Conservation (phyloP, 2,113 vertebrate genomes). For the Oncorhynchus kisutch region DNA sequence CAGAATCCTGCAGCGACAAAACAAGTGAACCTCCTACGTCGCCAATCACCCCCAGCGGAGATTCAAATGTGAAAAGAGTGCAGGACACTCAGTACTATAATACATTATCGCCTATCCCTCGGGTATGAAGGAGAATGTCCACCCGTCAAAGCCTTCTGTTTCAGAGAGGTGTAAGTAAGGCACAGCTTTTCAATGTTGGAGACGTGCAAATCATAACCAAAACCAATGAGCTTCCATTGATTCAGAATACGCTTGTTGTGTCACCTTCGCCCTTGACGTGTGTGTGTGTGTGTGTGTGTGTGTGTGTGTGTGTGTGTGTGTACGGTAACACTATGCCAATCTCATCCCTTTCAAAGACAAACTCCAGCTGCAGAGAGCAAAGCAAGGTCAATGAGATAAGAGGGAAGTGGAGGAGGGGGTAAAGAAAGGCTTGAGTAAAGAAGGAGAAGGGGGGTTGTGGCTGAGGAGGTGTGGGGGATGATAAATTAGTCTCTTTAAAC, state of each 20-base stretch:
- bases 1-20: constrained; percentile 12
- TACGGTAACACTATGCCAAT: constrained; percentile 26
- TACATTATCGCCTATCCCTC: constrained; percentile 29
- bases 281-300: background rate
- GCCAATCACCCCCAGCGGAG: constrained; percentile 30
- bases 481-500: constrained; percentile 28
- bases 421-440: background rate
- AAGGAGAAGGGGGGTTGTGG: background rate
- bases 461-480: background rate
- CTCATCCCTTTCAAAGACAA: constrained; percentile 31
- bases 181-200: constrained; percentile 14
- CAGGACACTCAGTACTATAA: constrained; percentile 40
- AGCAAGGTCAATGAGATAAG: constrained; percentile 46
- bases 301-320: background rate
- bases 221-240: background rate
- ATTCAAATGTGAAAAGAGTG: constrained; percentile 1
- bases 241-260: constrained; percentile 12
- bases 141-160: background rate
- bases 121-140: background rate
- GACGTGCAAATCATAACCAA: constrained; percentile 11
- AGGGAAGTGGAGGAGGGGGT: background rate
- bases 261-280: constrained; percentile 51
- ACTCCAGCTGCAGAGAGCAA: constrained; percentile 31
- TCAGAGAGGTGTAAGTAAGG: background rate
- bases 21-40: constrained; percentile 1